Evolutionary conservation across 2,113 vertebrate genomes (phyloP).

Genomic region (Cephalophus harveyi): DNA sequence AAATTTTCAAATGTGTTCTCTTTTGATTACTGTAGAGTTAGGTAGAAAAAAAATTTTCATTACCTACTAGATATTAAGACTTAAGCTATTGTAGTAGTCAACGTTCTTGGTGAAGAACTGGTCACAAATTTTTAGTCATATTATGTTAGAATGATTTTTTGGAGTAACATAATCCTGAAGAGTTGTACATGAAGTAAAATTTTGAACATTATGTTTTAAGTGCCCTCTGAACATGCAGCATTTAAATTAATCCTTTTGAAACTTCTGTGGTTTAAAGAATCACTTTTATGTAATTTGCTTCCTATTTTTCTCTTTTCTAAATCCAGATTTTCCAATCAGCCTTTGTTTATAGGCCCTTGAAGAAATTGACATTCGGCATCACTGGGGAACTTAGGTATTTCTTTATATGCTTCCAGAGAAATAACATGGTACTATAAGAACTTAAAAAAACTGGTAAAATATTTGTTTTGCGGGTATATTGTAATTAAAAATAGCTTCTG

Average conservation of each 20-base stretch:
- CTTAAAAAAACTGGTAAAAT: background rate
- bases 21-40: background rate
- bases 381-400: background rate
- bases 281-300: background rate
- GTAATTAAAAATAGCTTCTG: background rate
- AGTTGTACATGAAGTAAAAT: background rate
- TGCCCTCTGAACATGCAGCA: background rate
- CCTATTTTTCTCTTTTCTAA: background rate
- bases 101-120: background rate
- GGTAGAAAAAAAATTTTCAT: background rate
- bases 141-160: background rate
- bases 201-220: background rate
- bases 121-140: background rate
- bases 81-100: background rate
- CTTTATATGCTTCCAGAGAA: background rate
- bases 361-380: background rate
- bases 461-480: background rate
- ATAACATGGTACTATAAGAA: background rate
- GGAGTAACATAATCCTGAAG: background rate
- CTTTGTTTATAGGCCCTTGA: background rate
- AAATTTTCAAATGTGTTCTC: background rate
- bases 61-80: background rate
- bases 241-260: slow-evolving; percentile 10
- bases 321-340: background rate
- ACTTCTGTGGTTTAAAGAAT: background rate